Evolutionary conservation across 2,888 invertebrate species (phyloP).

Genomic region (Leptinotarsa tumamoca): DNA sequence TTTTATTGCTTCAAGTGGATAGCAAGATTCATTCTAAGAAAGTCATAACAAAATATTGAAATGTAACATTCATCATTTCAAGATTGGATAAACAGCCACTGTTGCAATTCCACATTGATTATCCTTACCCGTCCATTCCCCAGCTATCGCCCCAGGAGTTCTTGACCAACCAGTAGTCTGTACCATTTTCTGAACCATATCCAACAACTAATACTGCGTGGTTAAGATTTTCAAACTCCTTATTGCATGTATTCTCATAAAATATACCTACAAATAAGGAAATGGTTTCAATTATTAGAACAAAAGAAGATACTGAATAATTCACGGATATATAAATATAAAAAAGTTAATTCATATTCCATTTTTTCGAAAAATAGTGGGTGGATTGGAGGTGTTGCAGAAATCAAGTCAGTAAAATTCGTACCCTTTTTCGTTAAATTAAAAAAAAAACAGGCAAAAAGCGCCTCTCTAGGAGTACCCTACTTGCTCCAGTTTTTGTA

Average conservation of each 20-base stretch:
- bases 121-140: slow-evolving; percentile 54
- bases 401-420: too few relatives aligned
- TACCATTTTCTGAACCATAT: slow-evolving; percentile 72
- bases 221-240: slow-evolving; percentile 72
- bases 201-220: slow-evolving; percentile 85
- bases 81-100: neutral
- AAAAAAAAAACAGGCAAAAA: too few relatives aligned
- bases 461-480: too few relatives aligned
- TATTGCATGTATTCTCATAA: slow-evolving; percentile 76
- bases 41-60: neutral
- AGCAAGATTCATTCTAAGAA: too few relatives aligned
- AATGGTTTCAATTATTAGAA: neutral
- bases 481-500: too few relatives aligned
- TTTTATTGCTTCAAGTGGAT: too few relatives aligned
- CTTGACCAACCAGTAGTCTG: slow-evolving; percentile 76
- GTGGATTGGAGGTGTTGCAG: too few relatives aligned
- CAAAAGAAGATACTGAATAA: too few relatives aligned
- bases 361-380: too few relatives aligned
- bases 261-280: slow-evolving; percentile 73
- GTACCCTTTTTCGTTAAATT: too few relatives aligned
- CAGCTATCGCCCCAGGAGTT: slow-evolving; percentile 72
- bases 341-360: too few relatives aligned
- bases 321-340: too few relatives aligned
- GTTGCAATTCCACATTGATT: slow-evolving; percentile 17
- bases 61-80: neutral